phyloP scores from a whole-genome alignment of 2,888 invertebrate genomes.

The Biston stratarius region DNA sequence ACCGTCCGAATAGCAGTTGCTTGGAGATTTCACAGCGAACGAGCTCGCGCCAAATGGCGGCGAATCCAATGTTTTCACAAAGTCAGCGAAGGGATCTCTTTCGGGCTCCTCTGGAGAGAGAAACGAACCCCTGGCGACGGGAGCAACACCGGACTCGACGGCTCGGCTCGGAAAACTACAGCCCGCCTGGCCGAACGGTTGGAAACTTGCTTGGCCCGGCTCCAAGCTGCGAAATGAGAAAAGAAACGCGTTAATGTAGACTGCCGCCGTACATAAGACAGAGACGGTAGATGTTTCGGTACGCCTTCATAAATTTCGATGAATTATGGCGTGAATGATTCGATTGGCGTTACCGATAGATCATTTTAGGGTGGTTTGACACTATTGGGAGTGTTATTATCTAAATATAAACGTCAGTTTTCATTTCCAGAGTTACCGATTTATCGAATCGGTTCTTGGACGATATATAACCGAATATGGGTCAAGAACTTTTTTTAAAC shows the following conservation, averaged over 20 bases:
- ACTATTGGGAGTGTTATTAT: slow-evolving; percentile 67
- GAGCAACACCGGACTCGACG: slow-evolving; percentile 81
- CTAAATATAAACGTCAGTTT: slow-evolving; percentile 72
- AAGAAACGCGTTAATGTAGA: slow-evolving; percentile 82
- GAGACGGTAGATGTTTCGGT: slow-evolving; percentile 76
- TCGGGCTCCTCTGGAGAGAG: slow-evolving; percentile 69
- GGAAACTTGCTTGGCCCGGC: slow-evolving; percentile 86
- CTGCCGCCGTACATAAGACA: slow-evolving; percentile 75
- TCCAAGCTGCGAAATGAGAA: slow-evolving; percentile 87
- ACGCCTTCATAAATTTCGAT: slow-evolving; percentile 78
- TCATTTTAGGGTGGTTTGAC: slow-evolving; percentile 79
- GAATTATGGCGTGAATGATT: slow-evolving; percentile 82
- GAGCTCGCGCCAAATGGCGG: slow-evolving; percentile 66
- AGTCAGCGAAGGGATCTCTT: slow-evolving; percentile 70
- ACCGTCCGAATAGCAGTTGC: slow-evolving; percentile 63
- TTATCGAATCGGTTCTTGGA: slow-evolving; percentile 49
- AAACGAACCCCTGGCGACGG: slow-evolving; percentile 61
- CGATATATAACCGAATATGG: slow-evolving; percentile 43
- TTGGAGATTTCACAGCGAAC: slow-evolving; percentile 62
- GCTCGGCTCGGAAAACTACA: slow-evolving; percentile 84
- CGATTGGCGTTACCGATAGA: slow-evolving; percentile 76
- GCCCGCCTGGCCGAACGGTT: slow-evolving; percentile 81
- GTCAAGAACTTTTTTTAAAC: slow-evolving; percentile 7
- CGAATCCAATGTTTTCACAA: slow-evolving; percentile 64
- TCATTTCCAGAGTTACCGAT: slow-evolving; percentile 56